Percentiles rank a stretch among this genome's conserved stretches.
Evolutionary conservation across 1,140 invertebrate species (phyloP).

Genomic region (Euura lappo): DNA sequence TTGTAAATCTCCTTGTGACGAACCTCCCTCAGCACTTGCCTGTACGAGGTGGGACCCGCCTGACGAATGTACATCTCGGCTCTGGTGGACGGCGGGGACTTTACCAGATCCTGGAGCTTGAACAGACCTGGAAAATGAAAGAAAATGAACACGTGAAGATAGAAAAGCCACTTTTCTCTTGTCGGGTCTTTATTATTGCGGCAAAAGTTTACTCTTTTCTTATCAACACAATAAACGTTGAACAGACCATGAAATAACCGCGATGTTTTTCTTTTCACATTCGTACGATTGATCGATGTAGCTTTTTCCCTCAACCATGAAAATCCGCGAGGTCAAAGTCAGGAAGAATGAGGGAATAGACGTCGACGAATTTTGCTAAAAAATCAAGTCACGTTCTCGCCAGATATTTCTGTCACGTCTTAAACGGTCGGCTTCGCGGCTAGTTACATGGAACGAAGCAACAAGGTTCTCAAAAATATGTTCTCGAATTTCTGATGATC

Average conservation of each 20-base stretch:
- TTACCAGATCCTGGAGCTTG: conserved; percentile 84
- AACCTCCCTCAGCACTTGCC: conserved; percentile 79
- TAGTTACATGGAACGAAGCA: not conserved
- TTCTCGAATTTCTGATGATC: no score
- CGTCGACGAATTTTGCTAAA: not conserved
- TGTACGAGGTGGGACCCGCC: conserved; percentile 74
- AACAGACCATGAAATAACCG: no score
- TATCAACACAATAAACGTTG: no score
- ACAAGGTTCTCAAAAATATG: no score
- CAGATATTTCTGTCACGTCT: conserved; percentile 4
- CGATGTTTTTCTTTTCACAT: no score
- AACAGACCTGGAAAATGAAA: conserved; percentile 75
- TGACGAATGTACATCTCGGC: conserved; percentile 87
- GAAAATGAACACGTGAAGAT: not conserved
- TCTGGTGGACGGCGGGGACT: conserved; percentile 68
- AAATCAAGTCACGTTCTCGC: not conserved
- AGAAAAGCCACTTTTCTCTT: not conserved
- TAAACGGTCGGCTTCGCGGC: not conserved
- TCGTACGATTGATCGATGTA: not conserved
- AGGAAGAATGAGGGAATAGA: not conserved
- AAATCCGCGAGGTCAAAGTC: not conserved
- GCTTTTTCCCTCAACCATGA: not conserved
- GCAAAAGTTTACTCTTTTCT: no score
- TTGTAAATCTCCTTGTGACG: conserved; percentile 84
- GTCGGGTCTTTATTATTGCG: not conserved